These are phyloP conservation scores for Aphodius granarius DNA, from an alignment of 2,888 invertebrate species.

Conservation along the genomic window DNA sequence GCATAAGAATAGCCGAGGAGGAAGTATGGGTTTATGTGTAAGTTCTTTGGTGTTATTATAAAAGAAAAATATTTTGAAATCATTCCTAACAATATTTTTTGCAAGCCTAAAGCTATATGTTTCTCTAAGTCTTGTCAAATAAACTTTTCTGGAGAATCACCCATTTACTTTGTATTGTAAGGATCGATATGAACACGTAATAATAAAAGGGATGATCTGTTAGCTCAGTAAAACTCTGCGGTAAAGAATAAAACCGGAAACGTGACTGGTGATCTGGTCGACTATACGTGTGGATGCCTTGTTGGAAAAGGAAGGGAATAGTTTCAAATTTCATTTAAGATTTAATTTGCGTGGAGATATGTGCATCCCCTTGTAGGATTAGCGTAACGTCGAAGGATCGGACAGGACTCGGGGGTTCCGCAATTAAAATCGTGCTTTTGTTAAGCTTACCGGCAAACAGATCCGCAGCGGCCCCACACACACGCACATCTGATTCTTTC, in stretches of 20 bases:
- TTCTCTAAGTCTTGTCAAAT: too few relatives aligned
- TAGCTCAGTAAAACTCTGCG: background rate
- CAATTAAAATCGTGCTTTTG: conserved; percentile 51
- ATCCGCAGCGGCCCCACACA: background rate
- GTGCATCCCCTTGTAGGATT: conserved; percentile 49
- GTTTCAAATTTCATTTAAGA: conserved; percentile 56
- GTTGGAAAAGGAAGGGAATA: conserved; percentile 43
- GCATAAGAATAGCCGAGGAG: background rate
- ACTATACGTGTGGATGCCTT: background rate
- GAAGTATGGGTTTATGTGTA: background rate
- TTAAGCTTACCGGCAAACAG: conserved; percentile 51
- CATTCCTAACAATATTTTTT: too few relatives aligned
- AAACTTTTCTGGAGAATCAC: too few relatives aligned
- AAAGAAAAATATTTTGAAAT: background rate
- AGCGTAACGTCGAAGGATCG: conserved; percentile 17
- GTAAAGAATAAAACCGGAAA: background rate
- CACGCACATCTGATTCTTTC: background rate
- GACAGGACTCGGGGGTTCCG: conserved; percentile 28
- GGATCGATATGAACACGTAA: background rate
- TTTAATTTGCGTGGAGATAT: conserved; percentile 54
- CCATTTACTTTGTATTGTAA: background rate
- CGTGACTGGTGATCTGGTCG: background rate
- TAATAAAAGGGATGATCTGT: background rate
- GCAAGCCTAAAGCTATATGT: too few relatives aligned
- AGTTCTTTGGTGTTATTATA: background rate